These are phyloP conservation scores for Squalus acanthias DNA, from an alignment of 2,797 vertebrate species.

Conservation along the genomic window DNA sequence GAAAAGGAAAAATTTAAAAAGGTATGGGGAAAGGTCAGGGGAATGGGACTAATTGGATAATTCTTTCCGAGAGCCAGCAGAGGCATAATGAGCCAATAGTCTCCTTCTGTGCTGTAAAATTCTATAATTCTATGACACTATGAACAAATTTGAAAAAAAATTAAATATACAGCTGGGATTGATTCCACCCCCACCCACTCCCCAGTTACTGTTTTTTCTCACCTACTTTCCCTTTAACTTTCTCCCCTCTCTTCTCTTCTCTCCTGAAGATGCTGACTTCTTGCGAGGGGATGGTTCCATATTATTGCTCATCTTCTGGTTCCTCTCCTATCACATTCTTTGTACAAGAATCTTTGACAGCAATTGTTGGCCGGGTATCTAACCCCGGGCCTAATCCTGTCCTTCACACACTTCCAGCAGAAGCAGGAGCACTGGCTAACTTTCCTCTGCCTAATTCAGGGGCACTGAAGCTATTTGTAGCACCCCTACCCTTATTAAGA, in stretches of 20 bases:
- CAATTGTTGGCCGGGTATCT: background rate
- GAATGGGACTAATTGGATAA: background rate
- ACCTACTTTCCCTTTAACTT: background rate
- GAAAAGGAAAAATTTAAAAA: background rate
- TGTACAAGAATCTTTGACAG: background rate
- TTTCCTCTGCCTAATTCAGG: background rate
- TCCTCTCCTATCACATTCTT: background rate
- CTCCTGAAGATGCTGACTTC: background rate
- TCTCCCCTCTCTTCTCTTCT: background rate
- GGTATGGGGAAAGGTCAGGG: background rate
- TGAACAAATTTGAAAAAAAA: background rate
- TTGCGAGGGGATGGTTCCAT: background rate
- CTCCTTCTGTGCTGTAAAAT: background rate
- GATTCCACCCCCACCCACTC: background rate
- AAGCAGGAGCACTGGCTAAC: background rate
- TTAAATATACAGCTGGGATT: background rate
- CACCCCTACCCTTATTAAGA: background rate
- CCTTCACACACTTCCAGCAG: background rate
- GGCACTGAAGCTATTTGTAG: background rate
- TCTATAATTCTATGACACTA: background rate
- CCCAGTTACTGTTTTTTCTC: background rate
- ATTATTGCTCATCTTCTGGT: background rate
- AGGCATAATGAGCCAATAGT: background rate
- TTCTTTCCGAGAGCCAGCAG: background rate
- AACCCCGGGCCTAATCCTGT: background rate